A percentile compares a stretch with the other conserved stretches of the same genome.
Evolutionary conservation across 2,113 vertebrate genomes (phyloP).

Genomic region (Rhinolophus ferrumequinum): DNA sequence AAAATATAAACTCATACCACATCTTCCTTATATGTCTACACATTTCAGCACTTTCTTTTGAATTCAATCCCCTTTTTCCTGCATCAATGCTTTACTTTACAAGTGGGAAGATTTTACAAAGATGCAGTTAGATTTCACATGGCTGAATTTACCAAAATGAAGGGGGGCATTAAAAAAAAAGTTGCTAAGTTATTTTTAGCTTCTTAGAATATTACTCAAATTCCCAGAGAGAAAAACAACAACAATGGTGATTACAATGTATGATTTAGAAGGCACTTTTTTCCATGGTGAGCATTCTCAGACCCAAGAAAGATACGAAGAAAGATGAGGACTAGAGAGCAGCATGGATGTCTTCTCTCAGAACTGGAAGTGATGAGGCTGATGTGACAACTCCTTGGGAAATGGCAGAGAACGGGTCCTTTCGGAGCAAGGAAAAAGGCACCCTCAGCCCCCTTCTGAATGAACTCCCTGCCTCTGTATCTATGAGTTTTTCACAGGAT

Average conservation of each 20-base stretch:
- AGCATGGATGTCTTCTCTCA: background rate
- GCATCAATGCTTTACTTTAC: background rate
- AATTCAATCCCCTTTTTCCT: conserved; percentile 17
- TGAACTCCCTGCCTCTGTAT: background rate
- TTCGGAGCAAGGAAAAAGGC: background rate
- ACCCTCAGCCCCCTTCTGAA: background rate
- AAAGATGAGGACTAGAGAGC: background rate
- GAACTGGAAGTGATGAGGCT: background rate
- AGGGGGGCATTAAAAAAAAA: background rate
- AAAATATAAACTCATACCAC: background rate
- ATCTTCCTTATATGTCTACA: conserved; percentile 19
- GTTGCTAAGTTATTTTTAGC: conserved; percentile 1
- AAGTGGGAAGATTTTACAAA: background rate
- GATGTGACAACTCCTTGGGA: background rate
- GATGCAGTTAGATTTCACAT: background rate
- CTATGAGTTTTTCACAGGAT: background rate
- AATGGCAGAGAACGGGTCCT: background rate
- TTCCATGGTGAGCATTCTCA: background rate
- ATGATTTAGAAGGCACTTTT: background rate
- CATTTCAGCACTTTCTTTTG: conserved; percentile 55
- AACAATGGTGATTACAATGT: background rate
- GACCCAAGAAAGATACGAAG: background rate
- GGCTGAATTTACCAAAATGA: background rate
- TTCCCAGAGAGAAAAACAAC: background rate
- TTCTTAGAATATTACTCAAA: conserved; percentile 13